These are phyloP conservation scores for Zenarchopterus dispar DNA, from an alignment of 2,797 vertebrate genomes.

Conservation along the genomic window DNA sequence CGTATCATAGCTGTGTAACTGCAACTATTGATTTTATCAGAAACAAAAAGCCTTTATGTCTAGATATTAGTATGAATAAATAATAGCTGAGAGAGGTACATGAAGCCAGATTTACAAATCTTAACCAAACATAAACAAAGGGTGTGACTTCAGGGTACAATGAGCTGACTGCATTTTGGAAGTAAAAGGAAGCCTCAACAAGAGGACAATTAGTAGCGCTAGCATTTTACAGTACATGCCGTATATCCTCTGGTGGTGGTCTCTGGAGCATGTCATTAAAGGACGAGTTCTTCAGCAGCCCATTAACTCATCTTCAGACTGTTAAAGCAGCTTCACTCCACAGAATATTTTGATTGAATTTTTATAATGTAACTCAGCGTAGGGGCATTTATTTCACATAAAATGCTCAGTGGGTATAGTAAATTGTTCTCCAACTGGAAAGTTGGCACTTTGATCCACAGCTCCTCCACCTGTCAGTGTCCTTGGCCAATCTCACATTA, in stretches of 20 bases:
- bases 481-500: too few species aligned
- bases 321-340: conserved; percentile 42
- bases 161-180: not conserved
- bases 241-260: conserved; percentile 27
- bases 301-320: conserved; percentile 64
- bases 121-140: not conserved
- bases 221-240: conserved; percentile 12
- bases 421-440: too few species aligned
- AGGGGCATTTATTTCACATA: conserved; percentile 22
- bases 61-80: not conserved
- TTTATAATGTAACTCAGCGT: conserved; percentile 44
- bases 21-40: not conserved
- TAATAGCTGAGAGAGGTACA: not conserved
- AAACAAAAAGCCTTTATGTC: not conserved
- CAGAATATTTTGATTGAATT: conserved; percentile 63
- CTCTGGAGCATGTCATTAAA: conserved; percentile 62
- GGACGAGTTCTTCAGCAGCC: conserved; percentile 48
- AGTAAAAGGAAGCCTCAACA: conserved; percentile 1
- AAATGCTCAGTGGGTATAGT: not conserved
- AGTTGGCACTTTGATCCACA: too few species aligned
- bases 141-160: not conserved
- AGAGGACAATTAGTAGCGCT: not conserved
- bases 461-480: too few species aligned
- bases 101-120: not conserved
- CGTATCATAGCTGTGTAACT: not conserved